A percentile compares a stretch with the other conserved stretches of the same genome.
These are phyloP conservation scores for Lepidothrix coronata DNA, from an alignment of 2,113 vertebrate species.

Conservation along the genomic window DNA sequence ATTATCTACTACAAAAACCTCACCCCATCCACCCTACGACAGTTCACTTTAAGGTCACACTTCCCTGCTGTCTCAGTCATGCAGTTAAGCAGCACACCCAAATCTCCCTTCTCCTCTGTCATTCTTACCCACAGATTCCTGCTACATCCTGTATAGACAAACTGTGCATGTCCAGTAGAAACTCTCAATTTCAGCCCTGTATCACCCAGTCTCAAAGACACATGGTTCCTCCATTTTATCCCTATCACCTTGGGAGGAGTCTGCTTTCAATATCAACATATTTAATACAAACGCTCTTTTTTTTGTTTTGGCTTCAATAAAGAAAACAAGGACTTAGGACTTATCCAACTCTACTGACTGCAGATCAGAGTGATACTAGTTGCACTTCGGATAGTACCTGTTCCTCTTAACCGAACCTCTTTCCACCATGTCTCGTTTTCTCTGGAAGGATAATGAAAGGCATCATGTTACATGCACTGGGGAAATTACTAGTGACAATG, in stretches of 20 bases:
- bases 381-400: background rate
- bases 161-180: background rate
- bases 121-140: background rate
- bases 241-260: background rate
- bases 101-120: background rate
- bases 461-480: background rate
- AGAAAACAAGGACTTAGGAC: background rate
- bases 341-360: background rate
- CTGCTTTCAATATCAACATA: background rate
- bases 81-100: background rate
- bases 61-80: background rate
- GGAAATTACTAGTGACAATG: background rate
- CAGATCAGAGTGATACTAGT: background rate
- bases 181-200: background rate
- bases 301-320: background rate
- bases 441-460: background rate
- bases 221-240: background rate
- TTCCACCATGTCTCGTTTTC: background rate
- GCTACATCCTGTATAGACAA: background rate
- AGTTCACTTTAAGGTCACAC: background rate
- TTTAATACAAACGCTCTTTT: rapidly evolving
- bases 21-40: background rate
- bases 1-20: background rate
- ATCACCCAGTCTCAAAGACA: background rate
- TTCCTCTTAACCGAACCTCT: background rate